Conservation (phyloP, 2,888 invertebrate genomes). For the Eupithecia dodoneata region DNA sequence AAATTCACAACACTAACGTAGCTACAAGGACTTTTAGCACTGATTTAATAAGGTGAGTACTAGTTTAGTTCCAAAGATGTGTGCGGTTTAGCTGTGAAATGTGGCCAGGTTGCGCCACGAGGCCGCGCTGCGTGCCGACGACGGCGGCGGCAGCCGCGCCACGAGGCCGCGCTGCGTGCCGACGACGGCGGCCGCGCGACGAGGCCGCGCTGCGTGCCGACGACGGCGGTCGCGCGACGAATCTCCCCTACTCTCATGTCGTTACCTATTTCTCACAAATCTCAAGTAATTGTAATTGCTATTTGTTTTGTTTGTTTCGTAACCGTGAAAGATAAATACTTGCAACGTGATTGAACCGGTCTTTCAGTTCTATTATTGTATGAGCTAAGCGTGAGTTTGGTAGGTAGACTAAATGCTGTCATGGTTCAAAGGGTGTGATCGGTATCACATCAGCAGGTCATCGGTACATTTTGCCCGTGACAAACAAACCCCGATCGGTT, state of each 20-base stretch:
- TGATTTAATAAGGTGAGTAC: not conserved
- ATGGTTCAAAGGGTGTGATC: not conserved
- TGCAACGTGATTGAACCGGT: not conserved
- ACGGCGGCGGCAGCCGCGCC: too few relatives aligned
- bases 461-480: not conserved
- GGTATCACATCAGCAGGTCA: not conserved
- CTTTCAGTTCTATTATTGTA: not conserved
- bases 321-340: not conserved
- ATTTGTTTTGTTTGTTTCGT: slow-evolving; percentile 1
- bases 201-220: not conserved
- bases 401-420: not conserved
- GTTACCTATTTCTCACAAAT: slow-evolving; percentile 1
- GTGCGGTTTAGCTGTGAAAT: slow-evolving; percentile 5
- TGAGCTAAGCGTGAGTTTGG: not conserved
- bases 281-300: not conserved
- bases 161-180: not conserved
- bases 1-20: not conserved
- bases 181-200: not conserved
- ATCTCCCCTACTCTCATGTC: not conserved
- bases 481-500: not conserved
- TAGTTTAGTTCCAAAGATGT: slow-evolving; percentile 2
- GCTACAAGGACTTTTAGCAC: not conserved
- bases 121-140: too few relatives aligned
- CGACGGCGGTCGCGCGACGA: not conserved
- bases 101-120: not conserved